Evolutionary conservation across 2,797 vertebrate genomes (phyloP), one percentile per base, ranked within the genome.

Genomic region (Neosilurus hyrtlii): DNA sequence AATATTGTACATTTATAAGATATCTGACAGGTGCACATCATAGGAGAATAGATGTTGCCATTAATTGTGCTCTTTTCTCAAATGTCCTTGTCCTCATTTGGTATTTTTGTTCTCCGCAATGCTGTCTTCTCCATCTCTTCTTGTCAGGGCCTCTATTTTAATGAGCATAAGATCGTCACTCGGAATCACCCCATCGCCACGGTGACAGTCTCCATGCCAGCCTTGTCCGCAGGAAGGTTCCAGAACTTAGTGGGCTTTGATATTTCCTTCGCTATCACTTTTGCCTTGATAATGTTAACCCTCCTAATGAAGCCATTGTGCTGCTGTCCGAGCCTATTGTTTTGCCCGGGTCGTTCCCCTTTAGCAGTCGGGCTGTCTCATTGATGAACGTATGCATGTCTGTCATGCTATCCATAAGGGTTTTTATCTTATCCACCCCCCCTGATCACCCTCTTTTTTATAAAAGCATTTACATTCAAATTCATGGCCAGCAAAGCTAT

Each of bases 261-360:
- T 95, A 94, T 94, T 94, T 94, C 90, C 91, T 88, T 88, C 89
- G 73, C 89, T 92, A 91, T 93, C 90, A 92, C 90, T 74, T 86
- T 71, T 88, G 91, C 90, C 90, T 92, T 90, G 93, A 95, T 94
- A 95, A 94, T 89, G 91, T 91, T 91, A 92, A 92, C 91, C 90
- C 88, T 90, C 91, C 92, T 95, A 95, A 95, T 96, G 94, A 96
- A 94, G 93, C 94, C 94, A 94, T 96, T 96, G 93, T 95, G 92
- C 83, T 89, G 88, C 94, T 94, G 94, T 95, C 94, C 84, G 77
- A 91, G 91, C 90, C 91, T 86, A 94, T 95, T 94, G 94, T 94
- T 94, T 94, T 93, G 91, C 86, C 74, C 80, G 16, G 85, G 90
- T 91, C 90, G 82, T 81, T 80, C 90, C 83, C 86, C 67, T 83